Conservation (phyloP, 2,888 invertebrate species). For the Pollenia griseotomentosa region DNA sequence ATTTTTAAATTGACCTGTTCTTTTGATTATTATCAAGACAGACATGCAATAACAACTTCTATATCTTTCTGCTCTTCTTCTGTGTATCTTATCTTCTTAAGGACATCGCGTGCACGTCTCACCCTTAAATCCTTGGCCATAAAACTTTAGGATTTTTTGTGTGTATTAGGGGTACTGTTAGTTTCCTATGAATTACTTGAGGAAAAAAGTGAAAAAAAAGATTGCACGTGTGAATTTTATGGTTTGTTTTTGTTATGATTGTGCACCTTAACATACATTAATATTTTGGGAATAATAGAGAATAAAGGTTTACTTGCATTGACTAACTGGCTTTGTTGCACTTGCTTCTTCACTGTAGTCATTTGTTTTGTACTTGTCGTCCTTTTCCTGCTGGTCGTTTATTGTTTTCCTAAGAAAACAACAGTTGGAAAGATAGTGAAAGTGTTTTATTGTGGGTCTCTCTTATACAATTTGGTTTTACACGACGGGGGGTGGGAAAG, state of each 20-base stretch:
- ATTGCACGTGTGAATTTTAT: conserved; percentile 73
- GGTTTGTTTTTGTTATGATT: conserved; percentile 53
- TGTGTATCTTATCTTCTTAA: conserved; percentile 55
- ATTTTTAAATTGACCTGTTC: conserved; percentile 64
- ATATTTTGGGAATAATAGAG: conserved; percentile 2
- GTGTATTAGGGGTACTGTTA: conserved; percentile 54
- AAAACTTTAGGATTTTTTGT: conserved; percentile 48
- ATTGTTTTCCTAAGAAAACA: conserved; percentile 57
- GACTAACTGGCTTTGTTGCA: conserved; percentile 25
- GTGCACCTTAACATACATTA: conserved; percentile 31
- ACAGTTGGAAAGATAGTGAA: conserved; percentile 56
- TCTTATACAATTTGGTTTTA: conserved; percentile 12
- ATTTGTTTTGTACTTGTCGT: conserved; percentile 1
- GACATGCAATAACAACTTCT: conserved; percentile 28
- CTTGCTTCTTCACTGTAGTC: neutral
- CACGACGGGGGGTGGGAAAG: conserved; percentile 50
- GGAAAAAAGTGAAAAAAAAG: neutral
- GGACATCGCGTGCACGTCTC: conserved; percentile 69
- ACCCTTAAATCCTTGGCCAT: conserved; percentile 40
- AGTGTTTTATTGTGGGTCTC: conserved; percentile 47
- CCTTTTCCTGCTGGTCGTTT: conserved; percentile 37
- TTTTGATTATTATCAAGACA: conserved; percentile 49
- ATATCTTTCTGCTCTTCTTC: neutral
- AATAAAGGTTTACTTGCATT: conserved; percentile 15
- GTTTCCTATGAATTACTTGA: conserved; percentile 62